phyloP scores from a whole-genome alignment of 2,888 invertebrate species.

The Seira sanloemensis region DNA sequence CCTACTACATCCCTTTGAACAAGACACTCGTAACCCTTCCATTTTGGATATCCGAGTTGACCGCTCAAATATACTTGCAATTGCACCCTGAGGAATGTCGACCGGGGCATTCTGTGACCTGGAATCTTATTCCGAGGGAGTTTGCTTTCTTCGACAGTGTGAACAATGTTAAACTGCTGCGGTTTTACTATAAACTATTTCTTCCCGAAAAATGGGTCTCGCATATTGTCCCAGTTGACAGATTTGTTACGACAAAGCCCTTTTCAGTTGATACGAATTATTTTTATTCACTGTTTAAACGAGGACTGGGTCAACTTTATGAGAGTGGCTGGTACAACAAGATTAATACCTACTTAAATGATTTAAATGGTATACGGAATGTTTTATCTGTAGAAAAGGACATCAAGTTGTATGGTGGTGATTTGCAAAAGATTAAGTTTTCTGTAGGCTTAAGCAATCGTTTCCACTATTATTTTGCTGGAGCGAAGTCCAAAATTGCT shows the following conservation, averaged over 20 bases:
- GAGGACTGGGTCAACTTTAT: slow-evolving; percentile 26
- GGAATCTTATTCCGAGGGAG: not conserved
- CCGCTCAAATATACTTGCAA: slow-evolving; percentile 10
- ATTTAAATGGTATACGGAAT: slow-evolving; percentile 33
- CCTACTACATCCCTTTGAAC: slow-evolving; percentile 16
- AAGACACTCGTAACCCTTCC: not conserved
- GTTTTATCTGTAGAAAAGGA: not conserved
- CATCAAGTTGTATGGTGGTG: not conserved
- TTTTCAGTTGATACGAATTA: slow-evolving; percentile 34
- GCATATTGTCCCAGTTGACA: not conserved
- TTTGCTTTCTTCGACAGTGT: slow-evolving; percentile 31
- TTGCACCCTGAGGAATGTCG: not conserved
- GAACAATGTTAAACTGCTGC: slow-evolving; percentile 34
- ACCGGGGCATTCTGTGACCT: not conserved
- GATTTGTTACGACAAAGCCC: slow-evolving; percentile 26
- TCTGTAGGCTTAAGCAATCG: not conserved
- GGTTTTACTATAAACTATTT: slow-evolving; percentile 9
- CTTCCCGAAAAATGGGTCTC: slow-evolving; percentile 28
- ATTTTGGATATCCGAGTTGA: not conserved
- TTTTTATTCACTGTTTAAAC: slow-evolving; percentile 39
- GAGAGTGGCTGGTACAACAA: slow-evolving; percentile 45
- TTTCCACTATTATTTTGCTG: slow-evolving; percentile 9
- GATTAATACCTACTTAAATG: slow-evolving; percentile 35
- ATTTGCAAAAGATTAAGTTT: not conserved
- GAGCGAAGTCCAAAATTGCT: not conserved